Evolutionary conservation across 2,113 vertebrate species (phyloP).

Genomic region (Chionodraco myersi): DNA sequence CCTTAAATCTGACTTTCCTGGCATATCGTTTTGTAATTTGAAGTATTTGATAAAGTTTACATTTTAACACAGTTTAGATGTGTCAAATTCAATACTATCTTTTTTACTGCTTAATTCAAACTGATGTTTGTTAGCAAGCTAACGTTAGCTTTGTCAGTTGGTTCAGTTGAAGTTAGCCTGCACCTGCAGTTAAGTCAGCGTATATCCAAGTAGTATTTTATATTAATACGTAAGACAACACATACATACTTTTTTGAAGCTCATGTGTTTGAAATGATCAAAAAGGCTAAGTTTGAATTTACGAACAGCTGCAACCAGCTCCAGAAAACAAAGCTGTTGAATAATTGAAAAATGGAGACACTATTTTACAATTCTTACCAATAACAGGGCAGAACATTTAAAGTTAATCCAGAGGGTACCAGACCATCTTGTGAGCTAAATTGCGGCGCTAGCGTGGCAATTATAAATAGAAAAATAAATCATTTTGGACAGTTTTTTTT

Average conservation of each 20-base stretch:
- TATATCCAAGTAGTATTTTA: background rate
- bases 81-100: background rate
- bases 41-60: background rate
- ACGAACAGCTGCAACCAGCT: background rate
- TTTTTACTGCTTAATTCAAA: background rate
- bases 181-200: background rate
- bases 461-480: no score
- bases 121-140: background rate
- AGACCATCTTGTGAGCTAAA: constrained; percentile 26
- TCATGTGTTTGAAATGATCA: background rate
- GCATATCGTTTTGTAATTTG: constrained; percentile 11
- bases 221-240: background rate
- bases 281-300: constrained; percentile 1
- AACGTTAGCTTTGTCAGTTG: background rate
- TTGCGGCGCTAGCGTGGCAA: constrained; percentile 18
- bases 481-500: constrained; percentile 9
- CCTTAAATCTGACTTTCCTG: background rate
- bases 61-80: background rate
- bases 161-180: background rate
- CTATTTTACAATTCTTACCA: background rate
- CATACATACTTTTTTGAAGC: background rate
- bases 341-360: background rate
- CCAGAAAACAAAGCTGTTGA: background rate
- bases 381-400: background rate
- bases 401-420: background rate